These are phyloP conservation scores for Sebastes minor DNA, from an alignment of 2,797 vertebrate genomes.

Conservation along the genomic window DNA sequence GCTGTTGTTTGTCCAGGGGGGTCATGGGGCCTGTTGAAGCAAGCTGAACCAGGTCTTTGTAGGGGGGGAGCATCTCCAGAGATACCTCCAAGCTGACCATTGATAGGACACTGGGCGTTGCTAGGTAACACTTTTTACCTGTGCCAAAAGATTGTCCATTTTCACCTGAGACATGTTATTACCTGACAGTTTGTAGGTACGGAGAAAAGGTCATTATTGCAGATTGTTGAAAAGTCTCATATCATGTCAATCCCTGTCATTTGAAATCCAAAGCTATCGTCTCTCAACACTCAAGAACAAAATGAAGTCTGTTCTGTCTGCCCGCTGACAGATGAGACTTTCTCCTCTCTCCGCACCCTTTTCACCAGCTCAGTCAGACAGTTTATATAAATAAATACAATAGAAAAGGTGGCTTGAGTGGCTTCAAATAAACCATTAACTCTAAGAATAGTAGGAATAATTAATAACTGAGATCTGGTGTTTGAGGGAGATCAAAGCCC, in stretches of 20 bases:
- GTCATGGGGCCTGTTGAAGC: conserved; percentile 77
- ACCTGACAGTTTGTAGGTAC: conserved; percentile 70
- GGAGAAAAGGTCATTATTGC: conserved; percentile 81
- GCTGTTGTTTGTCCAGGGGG: conserved; percentile 83
- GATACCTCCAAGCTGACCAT: conserved; percentile 72
- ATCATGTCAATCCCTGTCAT: conserved; percentile 66
- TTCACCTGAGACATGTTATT: conserved; percentile 57
- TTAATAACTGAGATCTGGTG: not conserved
- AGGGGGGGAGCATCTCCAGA: conserved; percentile 79
- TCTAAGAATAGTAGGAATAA: conserved; percentile 40
- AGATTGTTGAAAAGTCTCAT: conserved; percentile 84
- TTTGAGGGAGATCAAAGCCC: conserved; percentile 17
- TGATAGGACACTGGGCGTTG: conserved; percentile 71
- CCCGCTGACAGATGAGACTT: conserved; percentile 63
- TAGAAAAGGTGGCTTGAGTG: not conserved
- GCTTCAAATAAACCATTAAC: conserved; percentile 1
- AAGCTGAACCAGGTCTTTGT: conserved; percentile 83
- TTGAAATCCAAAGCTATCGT: conserved; percentile 67
- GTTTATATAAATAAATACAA: not conserved
- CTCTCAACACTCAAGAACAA: conserved; percentile 66
- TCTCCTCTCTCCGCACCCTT: conserved; percentile 36
- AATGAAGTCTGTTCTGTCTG: conserved; percentile 64
- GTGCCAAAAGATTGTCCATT: conserved; percentile 75
- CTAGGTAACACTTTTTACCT: conserved; percentile 73
- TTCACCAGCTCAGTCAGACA: conserved; percentile 4